A percentile compares a stretch with the other conserved stretches of the same genome.
These are phyloP conservation scores for Aythya baeri DNA, from an alignment of 2,113 vertebrate species.

Conservation along the genomic window DNA sequence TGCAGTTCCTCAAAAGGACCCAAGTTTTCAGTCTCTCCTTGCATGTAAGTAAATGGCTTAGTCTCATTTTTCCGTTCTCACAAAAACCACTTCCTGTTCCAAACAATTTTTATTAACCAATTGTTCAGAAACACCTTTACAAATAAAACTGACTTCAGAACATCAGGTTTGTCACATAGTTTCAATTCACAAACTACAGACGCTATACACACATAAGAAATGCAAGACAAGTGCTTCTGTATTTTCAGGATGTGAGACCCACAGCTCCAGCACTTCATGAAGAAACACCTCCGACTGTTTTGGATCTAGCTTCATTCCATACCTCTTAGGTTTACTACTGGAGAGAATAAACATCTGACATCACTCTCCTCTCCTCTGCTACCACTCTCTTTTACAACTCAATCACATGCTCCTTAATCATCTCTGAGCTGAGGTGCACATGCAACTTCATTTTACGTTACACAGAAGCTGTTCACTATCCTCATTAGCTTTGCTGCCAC, in stretches of 20 bases:
- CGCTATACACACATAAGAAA: fast-evolving
- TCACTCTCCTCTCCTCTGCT: background rate
- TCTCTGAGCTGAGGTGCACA: background rate
- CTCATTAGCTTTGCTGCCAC: background rate
- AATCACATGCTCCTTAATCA: background rate
- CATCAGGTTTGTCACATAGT: background rate
- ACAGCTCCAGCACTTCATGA: background rate
- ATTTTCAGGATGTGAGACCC: background rate
- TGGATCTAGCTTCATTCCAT: background rate
- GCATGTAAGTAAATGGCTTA: background rate
- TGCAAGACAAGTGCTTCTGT: background rate
- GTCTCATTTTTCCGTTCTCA: background rate
- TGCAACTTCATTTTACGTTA: background rate
- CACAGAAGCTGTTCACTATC: background rate
- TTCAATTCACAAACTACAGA: background rate
- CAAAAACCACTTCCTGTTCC: background rate
- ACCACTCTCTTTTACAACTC: background rate
- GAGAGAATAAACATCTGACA: background rate
- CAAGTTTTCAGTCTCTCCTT: background rate
- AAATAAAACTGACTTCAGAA: background rate
- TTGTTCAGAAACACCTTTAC: background rate
- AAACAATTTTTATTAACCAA: background rate
- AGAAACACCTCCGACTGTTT: background rate
- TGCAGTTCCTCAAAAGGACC: background rate
- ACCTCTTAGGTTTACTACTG: background rate